phyloP scores from a whole-genome alignment of 2,888 invertebrate species.

The Tuta absoluta region DNA sequence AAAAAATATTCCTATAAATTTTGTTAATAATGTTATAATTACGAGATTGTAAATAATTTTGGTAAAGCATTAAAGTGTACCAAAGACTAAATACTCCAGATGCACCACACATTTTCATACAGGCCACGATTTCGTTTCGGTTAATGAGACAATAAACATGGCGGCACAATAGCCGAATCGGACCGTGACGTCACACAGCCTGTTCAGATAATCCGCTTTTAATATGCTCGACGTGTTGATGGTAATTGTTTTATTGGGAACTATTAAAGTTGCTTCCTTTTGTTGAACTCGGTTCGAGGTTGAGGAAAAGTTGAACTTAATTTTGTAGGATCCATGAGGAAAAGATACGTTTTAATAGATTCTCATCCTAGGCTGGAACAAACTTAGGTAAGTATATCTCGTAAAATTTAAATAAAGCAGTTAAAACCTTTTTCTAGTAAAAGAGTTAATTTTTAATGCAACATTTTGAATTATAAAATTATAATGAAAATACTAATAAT shows the following conservation, averaged over 20 bases:
- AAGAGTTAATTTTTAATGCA: too few relatives aligned
- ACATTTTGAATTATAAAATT: too few relatives aligned
- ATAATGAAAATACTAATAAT: too few relatives aligned
- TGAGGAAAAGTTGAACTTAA: not conserved
- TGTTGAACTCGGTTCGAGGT: not conserved
- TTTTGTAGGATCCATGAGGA: too few relatives aligned
- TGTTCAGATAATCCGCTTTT: conserved; percentile 24
- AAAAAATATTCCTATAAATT: too few relatives aligned
- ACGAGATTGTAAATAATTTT: not conserved
- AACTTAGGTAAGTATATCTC: too few relatives aligned
- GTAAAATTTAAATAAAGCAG: too few relatives aligned
- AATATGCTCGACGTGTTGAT: conserved; percentile 10
- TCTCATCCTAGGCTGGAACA: too few relatives aligned
- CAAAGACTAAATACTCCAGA: conserved; percentile 16
- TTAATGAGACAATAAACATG: conserved; percentile 52
- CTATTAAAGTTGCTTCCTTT: not conserved
- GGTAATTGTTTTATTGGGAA: conserved; percentile 39
- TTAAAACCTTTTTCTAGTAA: too few relatives aligned
- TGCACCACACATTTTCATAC: conserved; percentile 43
- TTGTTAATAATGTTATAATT: too few relatives aligned
- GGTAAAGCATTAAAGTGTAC: not conserved
- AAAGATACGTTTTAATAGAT: not conserved
- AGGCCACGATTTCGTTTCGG: conserved; percentile 45
- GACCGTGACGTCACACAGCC: conserved; percentile 36
- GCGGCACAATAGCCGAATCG: conserved; percentile 40